Conservation (phyloP, 2,888 invertebrate genomes). For the Ferrisia virgata region DNA sequence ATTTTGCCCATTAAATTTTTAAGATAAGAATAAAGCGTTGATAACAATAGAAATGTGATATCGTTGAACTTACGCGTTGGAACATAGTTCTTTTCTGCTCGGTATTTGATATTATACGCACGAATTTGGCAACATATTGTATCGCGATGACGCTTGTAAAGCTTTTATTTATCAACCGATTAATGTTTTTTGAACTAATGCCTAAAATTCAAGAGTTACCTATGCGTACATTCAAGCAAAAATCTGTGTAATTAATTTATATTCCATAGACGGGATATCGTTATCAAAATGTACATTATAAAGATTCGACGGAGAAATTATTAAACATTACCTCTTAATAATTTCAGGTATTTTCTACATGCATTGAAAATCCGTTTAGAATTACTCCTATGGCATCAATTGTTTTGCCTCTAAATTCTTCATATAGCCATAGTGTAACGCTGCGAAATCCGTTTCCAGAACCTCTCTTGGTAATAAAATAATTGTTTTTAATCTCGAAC, state of each 20-base stretch:
- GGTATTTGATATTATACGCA: neutral
- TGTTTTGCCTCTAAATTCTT: conserved; percentile 86
- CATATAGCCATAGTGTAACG: conserved; percentile 81
- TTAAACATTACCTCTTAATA: neutral
- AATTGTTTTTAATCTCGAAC: neutral
- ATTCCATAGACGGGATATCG: neutral
- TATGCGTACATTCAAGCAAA: neutral
- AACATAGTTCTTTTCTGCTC: neutral
- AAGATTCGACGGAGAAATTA: neutral
- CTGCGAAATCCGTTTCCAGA: conserved; percentile 91
- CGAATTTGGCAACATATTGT: neutral
- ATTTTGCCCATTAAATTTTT: neutral
- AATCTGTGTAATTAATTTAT: neutral
- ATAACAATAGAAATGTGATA: neutral
- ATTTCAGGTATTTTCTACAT: conserved; percentile 32
- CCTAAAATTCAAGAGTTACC: neutral
- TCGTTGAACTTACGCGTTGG: neutral
- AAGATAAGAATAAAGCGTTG: neutral
- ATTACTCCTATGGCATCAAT: conserved; percentile 86
- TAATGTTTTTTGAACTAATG: neutral
- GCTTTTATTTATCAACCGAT: too few relatives aligned
- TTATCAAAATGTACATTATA: neutral
- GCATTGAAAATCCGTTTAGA: conserved; percentile 85
- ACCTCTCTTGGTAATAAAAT: conserved; percentile 69
- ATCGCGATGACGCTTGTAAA: neutral